Conservation (phyloP, 2,113 vertebrate genomes). For the Leptodactylus fuscus region DNA sequence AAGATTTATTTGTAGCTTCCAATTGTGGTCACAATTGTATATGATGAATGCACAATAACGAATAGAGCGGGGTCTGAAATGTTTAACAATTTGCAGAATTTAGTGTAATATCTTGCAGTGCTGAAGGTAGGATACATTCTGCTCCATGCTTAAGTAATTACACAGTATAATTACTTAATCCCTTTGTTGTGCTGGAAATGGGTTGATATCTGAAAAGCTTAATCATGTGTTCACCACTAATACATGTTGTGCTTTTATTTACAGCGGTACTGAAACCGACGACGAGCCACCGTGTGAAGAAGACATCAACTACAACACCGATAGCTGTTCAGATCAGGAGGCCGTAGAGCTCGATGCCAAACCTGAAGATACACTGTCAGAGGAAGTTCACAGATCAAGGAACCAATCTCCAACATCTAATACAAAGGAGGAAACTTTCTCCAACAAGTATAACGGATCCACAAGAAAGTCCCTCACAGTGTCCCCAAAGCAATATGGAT, state of each 20-base stretch:
- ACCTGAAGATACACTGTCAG: conserved; percentile 66
- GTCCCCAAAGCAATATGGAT: background rate
- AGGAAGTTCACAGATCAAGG: conserved; percentile 56
- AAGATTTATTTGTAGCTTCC: background rate
- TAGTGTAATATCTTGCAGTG: background rate
- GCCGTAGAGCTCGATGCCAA: conserved; percentile 70
- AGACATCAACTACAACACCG: conserved; percentile 81
- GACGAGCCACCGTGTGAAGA: conserved; percentile 89
- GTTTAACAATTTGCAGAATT: background rate
- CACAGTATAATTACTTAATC: conserved; percentile 33
- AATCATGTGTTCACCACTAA: conserved; percentile 29
- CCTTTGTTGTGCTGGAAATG: conserved; percentile 17
- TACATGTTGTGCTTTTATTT: conserved; percentile 41
- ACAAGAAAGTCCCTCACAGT: background rate
- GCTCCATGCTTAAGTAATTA: conserved; percentile 26
- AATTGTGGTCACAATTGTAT: background rate
- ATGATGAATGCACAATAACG: background rate
- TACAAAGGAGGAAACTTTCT: conserved; percentile 7
- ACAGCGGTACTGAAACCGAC: conserved; percentile 69
- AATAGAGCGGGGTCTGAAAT: conserved; percentile 15
- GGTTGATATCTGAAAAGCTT: conserved; percentile 49
- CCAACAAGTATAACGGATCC: conserved; percentile 49
- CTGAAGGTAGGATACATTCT: background rate
- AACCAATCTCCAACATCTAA: conserved; percentile 37
- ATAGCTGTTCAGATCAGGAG: conserved; percentile 69